Base-by-base conservation (phyloP, 2,797 vertebrate genomes). In the Pseudopleuronectes americanus region DNA sequence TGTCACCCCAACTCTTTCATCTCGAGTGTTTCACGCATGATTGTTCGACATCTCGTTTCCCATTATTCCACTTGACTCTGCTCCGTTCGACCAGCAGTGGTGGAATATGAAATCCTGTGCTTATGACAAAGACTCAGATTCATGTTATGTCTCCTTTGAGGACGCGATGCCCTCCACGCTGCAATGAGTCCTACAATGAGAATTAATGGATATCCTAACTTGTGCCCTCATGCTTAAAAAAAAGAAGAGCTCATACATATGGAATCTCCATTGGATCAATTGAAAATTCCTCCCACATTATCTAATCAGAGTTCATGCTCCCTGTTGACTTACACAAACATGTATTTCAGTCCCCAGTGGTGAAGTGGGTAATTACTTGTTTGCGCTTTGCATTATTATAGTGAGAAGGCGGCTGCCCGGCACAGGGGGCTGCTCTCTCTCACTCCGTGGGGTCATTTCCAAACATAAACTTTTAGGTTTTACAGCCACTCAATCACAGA, bases 391-490 rank as follows among this genome's bases (percentile, higher is more conserved):
- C 26, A 59, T 74, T 60, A 43, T 66, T 57, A 49, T 19, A 45
- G 3, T 41, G 21, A 23, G 54, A 53, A 64, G 31, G 51, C 7
- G 1, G 16, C 36, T 17, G 8, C 26, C n/a, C 76, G 24, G 78
- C 19, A 45, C 14, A 69, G 77, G 49, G 51, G 24, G 23, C 48
- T 49, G 19, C 36, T 45, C 41, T 57, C 19, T 62, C 26, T 17
- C 36, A 26, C 64, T 31, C 48, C 13, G 10, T 38, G 28, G 10
- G 41, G 26, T 9, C 52, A 31, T 7, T 62, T 71, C 41, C 28
- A 24, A 49, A 64, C 10, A 45, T 78, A 65, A 65, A 58, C 60
- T 74, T 49, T 58, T 69, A 57, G 2, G 2, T 80, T 72, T 51
- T 45, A 53, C 26, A 22, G 17, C 26, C 36, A 26, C 6, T 67